A percentile compares a stretch with the other conserved stretches of the same genome.
Evolutionary conservation across 2,888 invertebrate species (phyloP).

Genomic region (Habroteleia sp.): DNA sequence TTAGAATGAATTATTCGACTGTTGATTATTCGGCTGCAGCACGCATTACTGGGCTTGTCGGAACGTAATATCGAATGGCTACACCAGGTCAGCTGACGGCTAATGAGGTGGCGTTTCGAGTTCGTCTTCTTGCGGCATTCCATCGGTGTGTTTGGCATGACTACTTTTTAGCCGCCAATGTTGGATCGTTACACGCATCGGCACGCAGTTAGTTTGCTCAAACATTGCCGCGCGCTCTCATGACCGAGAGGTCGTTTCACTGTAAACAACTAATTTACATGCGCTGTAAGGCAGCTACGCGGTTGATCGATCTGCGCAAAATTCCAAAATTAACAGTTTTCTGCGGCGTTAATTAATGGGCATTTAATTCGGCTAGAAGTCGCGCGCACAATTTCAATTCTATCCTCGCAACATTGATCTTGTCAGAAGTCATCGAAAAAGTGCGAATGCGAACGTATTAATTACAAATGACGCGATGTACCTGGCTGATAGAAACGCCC

Average conservation of each 20-base stretch:
- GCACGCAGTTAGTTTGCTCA: conserved; percentile 8
- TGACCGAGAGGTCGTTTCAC: neutral
- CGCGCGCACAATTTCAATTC: neutral
- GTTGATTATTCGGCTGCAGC: conserved; percentile 39
- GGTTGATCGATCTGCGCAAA: conserved; percentile 16
- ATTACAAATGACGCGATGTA: conserved; percentile 37
- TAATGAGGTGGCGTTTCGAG: conserved; percentile 18
- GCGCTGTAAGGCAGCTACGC: too few species aligned
- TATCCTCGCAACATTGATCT: conserved; percentile 5
- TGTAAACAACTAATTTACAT: conserved; percentile 13
- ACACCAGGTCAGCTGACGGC: conserved; percentile 17
- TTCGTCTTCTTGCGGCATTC: conserved; percentile 23
- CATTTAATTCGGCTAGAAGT: conserved; percentile 4
- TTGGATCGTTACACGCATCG: conserved; percentile 5
- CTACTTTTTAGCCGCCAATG: conserved; percentile 10
- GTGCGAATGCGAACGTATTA: conserved; percentile 32
- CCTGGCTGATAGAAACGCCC: conserved; percentile 21
- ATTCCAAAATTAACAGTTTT: conserved; percentile 21
- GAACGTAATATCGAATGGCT: conserved; percentile 37
- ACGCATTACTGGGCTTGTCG: conserved; percentile 32
- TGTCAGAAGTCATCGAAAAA: conserved; percentile 16
- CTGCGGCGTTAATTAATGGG: conserved; percentile 12
- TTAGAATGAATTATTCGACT: conserved; percentile 46
- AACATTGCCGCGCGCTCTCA: conserved; percentile 4
- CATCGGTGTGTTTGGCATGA: neutral